Evolutionary conservation across 2,797 vertebrate genomes (phyloP), one percentile per base, ranked within the genome.

Genomic region (Erethizon dorsatum): DNA sequence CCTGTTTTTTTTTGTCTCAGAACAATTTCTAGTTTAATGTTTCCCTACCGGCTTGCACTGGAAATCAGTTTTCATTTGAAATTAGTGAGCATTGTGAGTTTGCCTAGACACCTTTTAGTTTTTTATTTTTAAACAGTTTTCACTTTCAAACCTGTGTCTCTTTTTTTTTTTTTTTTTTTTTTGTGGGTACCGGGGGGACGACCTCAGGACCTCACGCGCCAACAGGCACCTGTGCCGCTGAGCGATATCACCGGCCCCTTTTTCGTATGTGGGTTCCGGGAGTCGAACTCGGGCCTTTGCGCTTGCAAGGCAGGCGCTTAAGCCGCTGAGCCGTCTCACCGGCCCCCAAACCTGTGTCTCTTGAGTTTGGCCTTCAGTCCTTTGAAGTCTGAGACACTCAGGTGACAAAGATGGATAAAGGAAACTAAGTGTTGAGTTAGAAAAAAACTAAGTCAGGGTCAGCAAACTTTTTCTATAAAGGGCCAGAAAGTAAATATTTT

Each of bases 11-110:
- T 80, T 67, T 37, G 47, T 10, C 78, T 90, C 11, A 65, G 77
- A 59, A 87, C 61, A 92, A 59, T 37, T 37, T 65, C 22, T 37
- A n/a, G 10, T 57, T 78, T 71, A 56, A 45, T 15, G n/a, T 84
- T 71, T 92, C 9, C 17, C 13, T 63, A n/a, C 59, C 54, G 88
- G 45, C 47, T 90, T 67, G 26, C 2, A 4, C 69, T 24, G 83
- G 75, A 88, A 92, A 88, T 61, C 3, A 7, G 54, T 47, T 95
- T 93, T 93, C 37, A n/a, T 59, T 56, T 47, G 77, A 69, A 87
- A 75, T 71, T 37, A 84, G 57, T 5, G 12, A 47, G 41, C 14
- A 33, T 28, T 37, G 6, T 6, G 61, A 41, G n/a, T 82, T 85
- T 52, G 6, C 28, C 14, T 15, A 5, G 20, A 17, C 12, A 24